Percentiles rank a stretch among this genome's conserved stretches.
phyloP scores from a whole-genome alignment of 2,888 invertebrate genomes.

The Dioctria rufipes region DNA sequence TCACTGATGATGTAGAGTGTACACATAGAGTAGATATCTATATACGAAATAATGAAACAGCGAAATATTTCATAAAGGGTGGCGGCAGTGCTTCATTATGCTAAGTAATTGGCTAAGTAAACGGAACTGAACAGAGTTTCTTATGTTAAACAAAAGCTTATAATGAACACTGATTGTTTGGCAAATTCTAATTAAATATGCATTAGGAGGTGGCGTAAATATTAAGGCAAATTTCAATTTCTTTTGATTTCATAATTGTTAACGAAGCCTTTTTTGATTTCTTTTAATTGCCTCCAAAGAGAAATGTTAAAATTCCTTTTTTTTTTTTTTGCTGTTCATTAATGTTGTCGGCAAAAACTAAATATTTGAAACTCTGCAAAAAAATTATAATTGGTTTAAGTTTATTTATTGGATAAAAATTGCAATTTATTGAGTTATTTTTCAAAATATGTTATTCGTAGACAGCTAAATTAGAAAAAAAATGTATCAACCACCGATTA shows the following conservation, averaged over 20 bases:
- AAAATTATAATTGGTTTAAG: no score
- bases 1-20: not conserved
- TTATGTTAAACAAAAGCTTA: not conserved
- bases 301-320: not conserved
- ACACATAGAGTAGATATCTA: not conserved
- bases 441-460: no score
- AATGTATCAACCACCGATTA: no score
- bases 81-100: not conserved
- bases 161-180: not conserved
- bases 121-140: not conserved
- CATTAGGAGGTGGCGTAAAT: not conserved
- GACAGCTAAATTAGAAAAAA: no score
- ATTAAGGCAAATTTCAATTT: not conserved
- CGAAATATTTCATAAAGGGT: not conserved
- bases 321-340: not conserved
- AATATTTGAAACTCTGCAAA: not conserved
- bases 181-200: constrained; percentile 2
- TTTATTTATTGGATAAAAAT: no score
- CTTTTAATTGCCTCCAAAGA: not conserved
- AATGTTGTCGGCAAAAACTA: not conserved
- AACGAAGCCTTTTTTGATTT: constrained; percentile 1
- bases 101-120: not conserved
- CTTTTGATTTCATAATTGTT: not conserved
- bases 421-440: no score
- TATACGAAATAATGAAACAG: not conserved